These are phyloP conservation scores for Gibbula magus DNA, from an alignment of 2,888 invertebrate species.

Conservation along the genomic window DNA sequence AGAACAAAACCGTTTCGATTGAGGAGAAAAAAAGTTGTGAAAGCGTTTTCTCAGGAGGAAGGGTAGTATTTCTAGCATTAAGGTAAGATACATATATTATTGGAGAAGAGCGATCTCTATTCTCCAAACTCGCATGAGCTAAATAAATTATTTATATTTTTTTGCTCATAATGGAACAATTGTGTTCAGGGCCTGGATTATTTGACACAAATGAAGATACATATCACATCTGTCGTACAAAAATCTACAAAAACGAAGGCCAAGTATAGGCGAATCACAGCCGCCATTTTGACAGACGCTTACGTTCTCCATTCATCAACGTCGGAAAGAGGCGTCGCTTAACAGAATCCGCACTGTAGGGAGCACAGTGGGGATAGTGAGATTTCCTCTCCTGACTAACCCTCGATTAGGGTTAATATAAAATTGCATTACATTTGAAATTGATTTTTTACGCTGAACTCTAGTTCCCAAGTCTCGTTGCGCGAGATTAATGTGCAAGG, in stretches of 20 bases:
- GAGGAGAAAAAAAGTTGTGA: too few relatives aligned
- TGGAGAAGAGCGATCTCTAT: too few relatives aligned
- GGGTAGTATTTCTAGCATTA: too few relatives aligned
- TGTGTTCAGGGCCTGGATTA: background rate
- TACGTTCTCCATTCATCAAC: slow-evolving; percentile 7
- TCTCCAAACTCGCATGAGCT: too few relatives aligned
- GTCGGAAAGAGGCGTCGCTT: slow-evolving; percentile 12
- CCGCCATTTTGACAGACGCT: background rate
- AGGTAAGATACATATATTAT: too few relatives aligned
- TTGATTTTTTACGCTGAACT: background rate
- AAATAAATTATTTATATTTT: too few relatives aligned
- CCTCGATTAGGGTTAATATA: slow-evolving; percentile 4
- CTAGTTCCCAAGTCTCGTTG: background rate
- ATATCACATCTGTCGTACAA: background rate
- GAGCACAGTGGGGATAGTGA: background rate
- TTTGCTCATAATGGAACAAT: too few relatives aligned
- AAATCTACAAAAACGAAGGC: background rate
- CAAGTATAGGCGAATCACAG: background rate
- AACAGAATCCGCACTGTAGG: background rate
- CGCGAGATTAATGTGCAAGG: background rate
- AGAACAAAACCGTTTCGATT: too few relatives aligned
- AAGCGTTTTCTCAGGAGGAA: too few relatives aligned
- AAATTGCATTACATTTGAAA: background rate
- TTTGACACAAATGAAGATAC: background rate
- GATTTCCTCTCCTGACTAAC: background rate